These are phyloP conservation scores for Thalassaphorura encarpata DNA, from an alignment of 1,140 invertebrate genomes.

Conservation along the genomic window DNA sequence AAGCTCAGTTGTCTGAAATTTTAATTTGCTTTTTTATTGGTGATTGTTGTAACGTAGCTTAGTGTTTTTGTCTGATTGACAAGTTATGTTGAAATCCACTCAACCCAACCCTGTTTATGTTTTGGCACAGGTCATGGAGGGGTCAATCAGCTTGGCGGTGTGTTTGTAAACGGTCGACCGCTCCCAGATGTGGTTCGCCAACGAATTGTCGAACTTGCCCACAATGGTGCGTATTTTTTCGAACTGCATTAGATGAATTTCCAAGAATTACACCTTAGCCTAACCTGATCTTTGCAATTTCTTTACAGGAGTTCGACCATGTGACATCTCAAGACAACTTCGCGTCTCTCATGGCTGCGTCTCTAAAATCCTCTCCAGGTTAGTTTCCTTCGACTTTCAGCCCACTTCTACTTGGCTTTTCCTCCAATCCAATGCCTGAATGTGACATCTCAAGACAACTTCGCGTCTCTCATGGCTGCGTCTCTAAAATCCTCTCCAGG, in stretches of 20 bases:
- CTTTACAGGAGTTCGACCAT: no score
- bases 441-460: conserved; percentile 79
- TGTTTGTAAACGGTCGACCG: conserved; percentile 92
- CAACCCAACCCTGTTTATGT: no score
- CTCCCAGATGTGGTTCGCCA: conserved; percentile 87
- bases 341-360: conserved; percentile 87
- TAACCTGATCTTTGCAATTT: conserved; percentile 41
- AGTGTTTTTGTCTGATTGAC: no score
- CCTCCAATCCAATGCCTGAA: no score
- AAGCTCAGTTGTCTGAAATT: no score
- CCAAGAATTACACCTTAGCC: no score
- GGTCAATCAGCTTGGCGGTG: conserved; percentile 90
- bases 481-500: conserved; percentile 89
- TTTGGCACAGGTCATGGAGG: conserved; percentile 85
- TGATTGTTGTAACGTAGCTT: no score
- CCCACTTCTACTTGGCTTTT: conserved; percentile 42
- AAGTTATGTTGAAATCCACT: no score
- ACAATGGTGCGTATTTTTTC: conserved; percentile 80
- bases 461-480: conserved; percentile 83
- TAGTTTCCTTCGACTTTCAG: conserved; percentile 29
- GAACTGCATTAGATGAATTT: no score
- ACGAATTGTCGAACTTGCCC: conserved; percentile 89
- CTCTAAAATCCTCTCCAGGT: conserved; percentile 90
- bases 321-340: conserved; percentile 78
- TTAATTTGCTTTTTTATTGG: no score